A percentile compares a stretch with the other conserved stretches of the same genome.
These are phyloP conservation scores for Xiphophorus couchianus DNA, from an alignment of 2,113 vertebrate genomes.

Conservation along the genomic window DNA sequence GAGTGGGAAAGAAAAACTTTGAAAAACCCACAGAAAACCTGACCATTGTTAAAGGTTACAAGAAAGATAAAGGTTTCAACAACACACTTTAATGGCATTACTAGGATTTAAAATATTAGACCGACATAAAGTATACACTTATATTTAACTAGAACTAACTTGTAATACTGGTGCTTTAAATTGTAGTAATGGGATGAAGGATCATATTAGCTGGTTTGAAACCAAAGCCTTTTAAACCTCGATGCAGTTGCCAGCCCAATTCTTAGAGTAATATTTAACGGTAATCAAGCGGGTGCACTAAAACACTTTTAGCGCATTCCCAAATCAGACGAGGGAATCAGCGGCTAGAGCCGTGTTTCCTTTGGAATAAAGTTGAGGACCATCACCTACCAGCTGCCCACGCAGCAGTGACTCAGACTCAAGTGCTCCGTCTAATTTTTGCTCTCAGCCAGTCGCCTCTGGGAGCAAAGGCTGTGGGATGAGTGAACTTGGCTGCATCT, in stretches of 20 bases:
- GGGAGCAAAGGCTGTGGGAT: slow-evolving; percentile 39
- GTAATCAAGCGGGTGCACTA: not conserved
- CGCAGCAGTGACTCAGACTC: slow-evolving; percentile 66
- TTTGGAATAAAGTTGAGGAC: slow-evolving; percentile 9
- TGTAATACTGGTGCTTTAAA: too few species aligned
- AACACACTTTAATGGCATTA: too few species aligned
- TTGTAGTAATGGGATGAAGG: too few species aligned
- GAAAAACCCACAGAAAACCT: too few species aligned
- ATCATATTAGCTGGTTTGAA: too few species aligned
- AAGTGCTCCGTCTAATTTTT: slow-evolving; percentile 30
- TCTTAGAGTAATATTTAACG: not conserved
- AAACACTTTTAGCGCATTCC: not conserved
- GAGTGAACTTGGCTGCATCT: slow-evolving; percentile 57
- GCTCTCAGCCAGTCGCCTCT: slow-evolving; percentile 38
- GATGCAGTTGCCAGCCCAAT: too few species aligned
- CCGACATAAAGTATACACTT: too few species aligned
- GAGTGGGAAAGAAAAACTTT: not conserved
- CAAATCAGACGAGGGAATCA: not conserved
- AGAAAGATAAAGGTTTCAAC: too few species aligned
- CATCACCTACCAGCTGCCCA: slow-evolving; percentile 51
- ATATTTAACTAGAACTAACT: too few species aligned
- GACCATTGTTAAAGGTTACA: too few species aligned
- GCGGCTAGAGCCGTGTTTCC: slow-evolving; percentile 12
- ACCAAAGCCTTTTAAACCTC: too few species aligned
- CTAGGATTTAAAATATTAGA: too few species aligned